These are phyloP conservation scores for Rhinolophus ferrumequinum DNA, from an alignment of 2,113 vertebrate species.

Conservation along the genomic window DNA sequence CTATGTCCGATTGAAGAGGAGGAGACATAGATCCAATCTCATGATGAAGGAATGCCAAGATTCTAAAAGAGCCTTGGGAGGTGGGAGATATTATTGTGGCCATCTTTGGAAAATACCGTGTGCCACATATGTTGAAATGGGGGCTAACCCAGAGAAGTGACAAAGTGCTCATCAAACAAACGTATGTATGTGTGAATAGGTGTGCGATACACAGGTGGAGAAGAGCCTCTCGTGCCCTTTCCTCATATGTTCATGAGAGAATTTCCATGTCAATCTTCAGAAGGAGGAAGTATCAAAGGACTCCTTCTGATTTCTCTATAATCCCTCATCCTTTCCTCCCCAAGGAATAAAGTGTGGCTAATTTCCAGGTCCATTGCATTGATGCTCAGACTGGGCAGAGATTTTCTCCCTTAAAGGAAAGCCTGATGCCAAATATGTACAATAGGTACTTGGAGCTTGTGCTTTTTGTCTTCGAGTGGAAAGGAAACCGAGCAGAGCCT, in stretches of 20 bases:
- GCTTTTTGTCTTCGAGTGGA: not conserved
- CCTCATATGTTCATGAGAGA: not conserved
- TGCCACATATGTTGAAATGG: not conserved
- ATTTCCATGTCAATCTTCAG: not conserved
- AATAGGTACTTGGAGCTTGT: not conserved
- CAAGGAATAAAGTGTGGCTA: not conserved
- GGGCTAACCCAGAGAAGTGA: not conserved
- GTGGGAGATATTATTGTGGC: not conserved
- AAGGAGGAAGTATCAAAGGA: not conserved
- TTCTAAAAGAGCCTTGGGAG: not conserved
- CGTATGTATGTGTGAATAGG: not conserved
- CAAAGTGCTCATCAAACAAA: not conserved
- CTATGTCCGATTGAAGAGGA: not conserved
- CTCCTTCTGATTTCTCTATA: not conserved
- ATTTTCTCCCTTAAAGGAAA: conserved; percentile 6
- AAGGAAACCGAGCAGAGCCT: not conserved
- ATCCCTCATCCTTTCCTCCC: not conserved
- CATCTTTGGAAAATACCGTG: not conserved
- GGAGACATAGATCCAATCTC: not conserved
- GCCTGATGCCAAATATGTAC: not conserved
- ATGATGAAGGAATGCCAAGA: not conserved
- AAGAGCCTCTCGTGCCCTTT: not conserved
- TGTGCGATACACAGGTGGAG: not conserved
- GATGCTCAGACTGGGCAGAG: not conserved
- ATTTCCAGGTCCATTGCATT: not conserved